Evolutionary conservation across 1,140 invertebrate genomes (phyloP), one percentile per base, ranked within the genome.

Genomic region (Helicoverpa armigera): DNA sequence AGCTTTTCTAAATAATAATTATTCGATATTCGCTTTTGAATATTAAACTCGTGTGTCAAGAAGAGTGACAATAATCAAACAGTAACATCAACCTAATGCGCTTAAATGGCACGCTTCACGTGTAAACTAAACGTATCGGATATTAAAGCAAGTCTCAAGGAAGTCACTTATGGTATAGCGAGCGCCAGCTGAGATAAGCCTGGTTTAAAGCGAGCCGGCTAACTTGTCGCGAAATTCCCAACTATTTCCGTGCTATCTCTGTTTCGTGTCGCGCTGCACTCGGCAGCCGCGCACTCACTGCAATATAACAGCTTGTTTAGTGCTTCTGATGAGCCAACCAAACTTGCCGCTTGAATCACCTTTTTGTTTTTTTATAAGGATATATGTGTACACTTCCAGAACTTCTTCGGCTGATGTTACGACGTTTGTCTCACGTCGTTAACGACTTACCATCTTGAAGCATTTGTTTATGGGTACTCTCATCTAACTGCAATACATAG

Each of bases 261-360:
- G 60, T 65, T 77, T 65, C 75, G 61, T 77, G 75, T 75, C 75
- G 61, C 48, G 43, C 23, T 77, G 75, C 75, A 77, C 48, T 77
- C 61, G 75, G 74, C 61, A 53, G 23, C 31, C 48, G 35, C 14
- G 9, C 35, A n/a, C 65, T 69, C 65, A 77, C 75, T 77, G 75
- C 75, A 77, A 77, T 77, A 77, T 75, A 75, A 73, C 58, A 75
- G 60, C 74, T 77, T 65, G 43, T 77, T 75, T 75, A 75, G 73
- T 75, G 23, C 16, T 14, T 50, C 18, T 75, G 31, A 75, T 72
- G 50, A 54, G 23, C 2, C 3, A 23, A 43, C 43, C 35, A 14
- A 43, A 75, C 58, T 50, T 75, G 23, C 58, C 58, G 58, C 58
- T 4, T 13, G 29, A 61, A 4, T 61, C 11, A 23, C 18, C 58